Conservation (phyloP, 1,140 invertebrate genomes). For the Drosophila sucinea region DNA sequence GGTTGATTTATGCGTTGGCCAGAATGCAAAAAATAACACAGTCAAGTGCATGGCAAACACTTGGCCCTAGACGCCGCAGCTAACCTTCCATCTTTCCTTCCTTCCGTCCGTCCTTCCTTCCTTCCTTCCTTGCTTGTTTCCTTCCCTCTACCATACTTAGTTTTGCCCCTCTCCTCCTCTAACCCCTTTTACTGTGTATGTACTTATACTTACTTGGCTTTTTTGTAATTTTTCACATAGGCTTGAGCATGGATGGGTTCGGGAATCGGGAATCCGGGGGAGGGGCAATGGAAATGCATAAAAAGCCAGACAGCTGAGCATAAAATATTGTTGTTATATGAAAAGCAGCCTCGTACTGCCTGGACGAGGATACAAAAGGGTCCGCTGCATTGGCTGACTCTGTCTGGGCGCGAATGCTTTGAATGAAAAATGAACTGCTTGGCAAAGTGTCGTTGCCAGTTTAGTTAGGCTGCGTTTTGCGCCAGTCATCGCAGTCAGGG, state of each 20-base stretch:
- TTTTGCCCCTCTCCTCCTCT: conserved; percentile 8
- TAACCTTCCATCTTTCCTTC: conserved; percentile 20
- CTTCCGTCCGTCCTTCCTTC: background rate
- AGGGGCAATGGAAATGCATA: conserved; percentile 67
- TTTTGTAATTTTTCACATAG: conserved; percentile 80
- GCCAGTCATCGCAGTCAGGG: conserved; percentile 47
- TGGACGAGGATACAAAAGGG: conserved; percentile 13
- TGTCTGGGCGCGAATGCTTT: conserved; percentile 59
- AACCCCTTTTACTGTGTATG: background rate
- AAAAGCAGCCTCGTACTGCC: conserved; percentile 56
- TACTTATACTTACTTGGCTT: conserved; percentile 43
- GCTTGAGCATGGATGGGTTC: conserved; percentile 31
- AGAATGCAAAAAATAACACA: conserved; percentile 72
- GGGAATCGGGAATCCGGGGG: background rate
- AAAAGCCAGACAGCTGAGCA: conserved; percentile 80
- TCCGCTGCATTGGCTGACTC: conserved; percentile 52
- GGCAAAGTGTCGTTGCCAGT: conserved; percentile 64
- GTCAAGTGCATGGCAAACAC: conserved; percentile 79
- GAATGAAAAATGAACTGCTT: conserved; percentile 68
- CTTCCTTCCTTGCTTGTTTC: conserved; percentile 10
- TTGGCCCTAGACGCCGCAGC: conserved; percentile 59
- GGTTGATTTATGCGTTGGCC: conserved; percentile 71
- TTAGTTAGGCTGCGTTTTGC: conserved; percentile 72
- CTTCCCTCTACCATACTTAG: background rate
- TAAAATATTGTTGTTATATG: conserved; percentile 81